Conservation (phyloP, 2,113 vertebrate species). For the Melanostigma gelatinosum region DNA sequence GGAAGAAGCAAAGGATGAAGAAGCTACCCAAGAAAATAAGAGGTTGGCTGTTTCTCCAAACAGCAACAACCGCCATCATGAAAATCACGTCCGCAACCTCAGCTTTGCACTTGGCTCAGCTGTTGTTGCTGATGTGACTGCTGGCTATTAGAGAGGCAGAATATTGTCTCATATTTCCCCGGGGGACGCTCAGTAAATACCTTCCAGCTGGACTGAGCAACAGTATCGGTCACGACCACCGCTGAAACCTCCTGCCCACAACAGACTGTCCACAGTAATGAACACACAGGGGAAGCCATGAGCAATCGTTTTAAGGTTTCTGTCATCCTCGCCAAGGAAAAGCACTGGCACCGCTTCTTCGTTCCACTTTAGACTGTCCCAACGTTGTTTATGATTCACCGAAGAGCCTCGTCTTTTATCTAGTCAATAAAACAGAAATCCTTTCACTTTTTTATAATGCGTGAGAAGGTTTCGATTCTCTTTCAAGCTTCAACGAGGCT, state of each 20-base stretch:
- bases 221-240: conserved; percentile 54
- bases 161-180: conserved; percentile 74
- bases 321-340: conserved; percentile 27
- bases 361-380: not conserved
- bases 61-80: conserved; percentile 22
- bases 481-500: conserved; percentile 18
- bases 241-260: conserved; percentile 61
- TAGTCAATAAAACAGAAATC: not conserved
- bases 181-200: conserved; percentile 66
- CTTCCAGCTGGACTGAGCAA: conserved; percentile 72
- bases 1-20: conserved; percentile 5
- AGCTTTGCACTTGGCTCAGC: conserved; percentile 40
- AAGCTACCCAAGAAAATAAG: conserved; percentile 29
- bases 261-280: conserved; percentile 72
- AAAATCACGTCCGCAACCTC: conserved; percentile 52
- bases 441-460: conserved; percentile 2
- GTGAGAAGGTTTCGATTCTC: conserved; percentile 39
- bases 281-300: conserved; percentile 70
- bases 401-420: not conserved
- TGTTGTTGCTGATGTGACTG: conserved; percentile 72
- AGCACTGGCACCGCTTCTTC: not conserved
- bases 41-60: conserved; percentile 11
- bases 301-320: conserved; percentile 48
- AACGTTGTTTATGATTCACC: conserved; percentile 9
- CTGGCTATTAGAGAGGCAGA: conserved; percentile 66